Evolutionary conservation across 2,888 invertebrate species (phyloP).

Genomic region (Pharmacophagus antenor): DNA sequence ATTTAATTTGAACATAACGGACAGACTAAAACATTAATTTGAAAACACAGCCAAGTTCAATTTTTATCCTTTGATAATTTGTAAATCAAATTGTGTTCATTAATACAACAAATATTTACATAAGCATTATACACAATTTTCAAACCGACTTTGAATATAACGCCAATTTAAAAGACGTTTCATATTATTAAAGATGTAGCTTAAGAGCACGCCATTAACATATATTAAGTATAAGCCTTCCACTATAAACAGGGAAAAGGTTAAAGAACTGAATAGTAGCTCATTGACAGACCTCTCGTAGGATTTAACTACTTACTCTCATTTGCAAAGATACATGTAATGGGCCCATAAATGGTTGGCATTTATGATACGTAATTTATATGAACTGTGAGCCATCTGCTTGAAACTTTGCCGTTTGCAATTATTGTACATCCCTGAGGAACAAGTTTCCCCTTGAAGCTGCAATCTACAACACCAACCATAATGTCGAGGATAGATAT

Average conservation of each 20-base stretch:
- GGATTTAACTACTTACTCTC: constrained; percentile 18
- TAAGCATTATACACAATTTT: background rate
- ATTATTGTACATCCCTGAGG: constrained; percentile 15
- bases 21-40: too few species aligned
- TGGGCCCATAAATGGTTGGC: constrained; percentile 25
- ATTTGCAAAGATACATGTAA: constrained; percentile 25
- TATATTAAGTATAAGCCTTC: constrained; percentile 13
- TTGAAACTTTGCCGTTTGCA: constrained; percentile 25
- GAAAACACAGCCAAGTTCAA: too few species aligned
- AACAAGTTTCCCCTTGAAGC: constrained; percentile 26
- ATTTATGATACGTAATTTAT: constrained; percentile 30
- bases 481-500: constrained; percentile 5
- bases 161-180: background rate
- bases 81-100: too few species aligned
- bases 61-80: background rate
- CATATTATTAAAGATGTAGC: background rate
- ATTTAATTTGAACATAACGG: too few species aligned
- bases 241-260: constrained; percentile 1
- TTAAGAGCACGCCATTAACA: constrained; percentile 7
- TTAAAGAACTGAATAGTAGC: constrained; percentile 1
- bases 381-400: constrained; percentile 30
- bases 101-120: background rate
- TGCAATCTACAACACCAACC: constrained; percentile 22
- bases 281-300: background rate
- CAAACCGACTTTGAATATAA: background rate